Base-by-base conservation (phyloP, 2,888 invertebrate genomes). In the Carcina quercana region DNA sequence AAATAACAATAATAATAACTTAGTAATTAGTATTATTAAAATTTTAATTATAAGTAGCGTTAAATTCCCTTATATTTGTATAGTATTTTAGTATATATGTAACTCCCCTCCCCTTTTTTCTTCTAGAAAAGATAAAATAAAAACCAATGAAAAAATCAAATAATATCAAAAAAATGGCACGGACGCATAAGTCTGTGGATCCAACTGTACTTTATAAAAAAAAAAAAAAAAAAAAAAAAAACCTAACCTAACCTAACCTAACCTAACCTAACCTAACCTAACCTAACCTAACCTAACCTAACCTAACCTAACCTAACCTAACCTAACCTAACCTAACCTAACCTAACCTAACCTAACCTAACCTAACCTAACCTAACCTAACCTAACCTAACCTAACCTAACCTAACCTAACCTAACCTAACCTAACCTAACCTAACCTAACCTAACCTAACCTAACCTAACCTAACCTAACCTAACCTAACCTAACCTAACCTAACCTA, bases 341-440 rank as follows among this genome's bases (percentile, higher is more conserved):
- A 39, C 40, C 40, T 38, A 39, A 39, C 39, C 36, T 39, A 44
- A 44, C 35, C 38, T 38, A 40, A 39, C 41, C 42, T 42, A 44
- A 42, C 44, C 34, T 36, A 38, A 44, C 41, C 40, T 39, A 42
- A 44, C 42, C 40, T 42, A 42, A 35, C 40, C 40, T 37, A 41
- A 42, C 39, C 42, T 41, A 41, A 41, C 39, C 41, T 41, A 39
- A 42, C 39, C 45, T 37, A 37, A 42, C 40, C 39, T 42, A 39
- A 40, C 39, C 41, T 42, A 41, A 39, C 45, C 44, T 42, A 42
- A 42, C 44, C 42, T 42, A 44, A 42, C 44, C 44, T 44, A 44
- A 44, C 41, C 43, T 43, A 45, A 45, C 44, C 44, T 42, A 44
- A 44, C 42, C 45, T 42, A 44, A 42, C 43, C 43, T 41, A 43